Evolutionary conservation across 2,113 vertebrate species (phyloP).

Genomic region (Chaetura pelagica): DNA sequence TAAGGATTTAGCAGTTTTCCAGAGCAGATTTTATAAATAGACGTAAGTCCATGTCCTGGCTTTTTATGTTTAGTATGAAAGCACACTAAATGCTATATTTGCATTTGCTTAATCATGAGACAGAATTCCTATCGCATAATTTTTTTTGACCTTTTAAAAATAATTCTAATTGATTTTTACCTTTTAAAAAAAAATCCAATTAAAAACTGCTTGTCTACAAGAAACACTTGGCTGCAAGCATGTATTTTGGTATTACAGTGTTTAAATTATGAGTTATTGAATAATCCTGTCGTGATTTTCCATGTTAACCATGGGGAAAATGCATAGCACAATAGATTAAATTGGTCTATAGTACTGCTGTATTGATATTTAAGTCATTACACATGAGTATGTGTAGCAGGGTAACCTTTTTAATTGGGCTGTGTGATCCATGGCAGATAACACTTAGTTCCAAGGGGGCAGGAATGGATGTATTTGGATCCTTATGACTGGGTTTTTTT

Average conservation of each 20-base stretch:
- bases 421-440: background rate
- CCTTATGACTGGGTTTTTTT: background rate
- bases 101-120: background rate
- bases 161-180: background rate
- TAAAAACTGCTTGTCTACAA: background rate
- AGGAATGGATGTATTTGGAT: background rate
- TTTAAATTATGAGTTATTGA: background rate
- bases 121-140: background rate
- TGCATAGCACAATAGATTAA: background rate
- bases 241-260: background rate
- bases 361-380: background rate
- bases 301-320: background rate
- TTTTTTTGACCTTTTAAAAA: background rate
- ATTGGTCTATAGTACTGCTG: background rate
- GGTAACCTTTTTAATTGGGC: background rate
- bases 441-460: background rate
- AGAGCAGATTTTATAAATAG: background rate
- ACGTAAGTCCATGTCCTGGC: background rate
- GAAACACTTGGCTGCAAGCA: background rate
- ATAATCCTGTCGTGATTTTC: background rate
- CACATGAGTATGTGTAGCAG: background rate
- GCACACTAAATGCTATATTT: background rate
- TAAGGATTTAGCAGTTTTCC: background rate
- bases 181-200: background rate
- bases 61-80: background rate